Evolutionary conservation across 2,797 vertebrate species (phyloP).

Genomic region (Hapalemur alaotrensis): DNA sequence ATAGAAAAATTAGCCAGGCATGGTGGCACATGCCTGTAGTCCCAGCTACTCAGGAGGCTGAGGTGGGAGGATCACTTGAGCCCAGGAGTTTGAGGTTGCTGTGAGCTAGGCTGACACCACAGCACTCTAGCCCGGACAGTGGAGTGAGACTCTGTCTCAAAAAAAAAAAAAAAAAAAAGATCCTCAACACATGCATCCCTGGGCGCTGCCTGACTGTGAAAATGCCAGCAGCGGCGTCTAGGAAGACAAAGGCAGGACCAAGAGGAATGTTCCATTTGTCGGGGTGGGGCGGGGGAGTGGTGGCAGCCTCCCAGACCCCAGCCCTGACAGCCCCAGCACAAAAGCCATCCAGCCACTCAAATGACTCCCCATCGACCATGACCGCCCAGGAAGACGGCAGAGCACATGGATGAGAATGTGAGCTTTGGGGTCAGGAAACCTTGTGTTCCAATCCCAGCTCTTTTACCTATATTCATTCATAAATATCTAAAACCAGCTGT

Average conservation of each 20-base stretch:
- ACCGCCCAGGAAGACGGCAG: background rate
- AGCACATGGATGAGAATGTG: background rate
- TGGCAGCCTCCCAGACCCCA: background rate
- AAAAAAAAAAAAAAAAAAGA: no score
- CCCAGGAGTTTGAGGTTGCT: no score
- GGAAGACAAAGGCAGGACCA: background rate
- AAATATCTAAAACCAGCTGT: background rate
- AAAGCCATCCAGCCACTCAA: background rate
- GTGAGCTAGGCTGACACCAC: no score
- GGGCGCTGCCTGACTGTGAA: background rate
- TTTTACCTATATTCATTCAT: background rate
- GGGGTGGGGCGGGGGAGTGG: fast-evolving
- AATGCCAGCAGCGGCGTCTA: no score
- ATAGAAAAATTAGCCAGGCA: no score
- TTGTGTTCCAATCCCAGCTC: background rate
- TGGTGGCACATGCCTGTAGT: no score
- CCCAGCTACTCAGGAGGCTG: no score
- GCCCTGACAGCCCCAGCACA: background rate
- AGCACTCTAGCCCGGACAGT: no score
- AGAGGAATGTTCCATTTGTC: background rate
- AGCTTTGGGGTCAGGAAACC: background rate
- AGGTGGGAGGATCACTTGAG: no score
- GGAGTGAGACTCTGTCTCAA: no score
- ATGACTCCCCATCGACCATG: background rate
- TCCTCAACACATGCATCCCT: no score